Percentiles rank a stretch among this genome's conserved stretches.
Evolutionary conservation across 2,113 vertebrate genomes (phyloP).

Genomic region (Thamnophis sirtalis): DNA sequence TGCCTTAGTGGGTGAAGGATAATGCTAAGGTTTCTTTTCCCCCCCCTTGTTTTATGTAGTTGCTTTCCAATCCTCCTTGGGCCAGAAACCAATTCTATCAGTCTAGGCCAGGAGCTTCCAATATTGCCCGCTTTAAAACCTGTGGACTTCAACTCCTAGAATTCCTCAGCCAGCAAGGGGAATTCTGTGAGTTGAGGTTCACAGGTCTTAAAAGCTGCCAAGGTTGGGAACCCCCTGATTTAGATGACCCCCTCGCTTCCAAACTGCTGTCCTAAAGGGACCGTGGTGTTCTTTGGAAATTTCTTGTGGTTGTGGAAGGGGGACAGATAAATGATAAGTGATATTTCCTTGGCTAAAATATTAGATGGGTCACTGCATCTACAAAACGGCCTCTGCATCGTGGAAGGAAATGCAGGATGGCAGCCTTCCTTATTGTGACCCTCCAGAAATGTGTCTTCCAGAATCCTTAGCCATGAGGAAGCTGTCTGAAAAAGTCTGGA

Average conservation of each 20-base stretch:
- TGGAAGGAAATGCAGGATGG: neutral
- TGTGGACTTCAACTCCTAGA: neutral
- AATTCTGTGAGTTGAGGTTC: neutral
- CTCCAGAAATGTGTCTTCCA: neutral
- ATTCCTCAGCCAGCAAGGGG: too few species aligned
- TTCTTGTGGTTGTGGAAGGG: neutral
- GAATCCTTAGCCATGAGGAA: neutral
- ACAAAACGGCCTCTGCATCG: neutral
- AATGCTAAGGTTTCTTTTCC: too few species aligned
- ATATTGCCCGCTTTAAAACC: neutral
- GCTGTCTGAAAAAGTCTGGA: neutral
- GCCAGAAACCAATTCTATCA: neutral
- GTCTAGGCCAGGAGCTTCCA: neutral
- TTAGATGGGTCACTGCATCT: neutral
- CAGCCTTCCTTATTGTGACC: neutral
- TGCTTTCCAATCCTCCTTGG: neutral
- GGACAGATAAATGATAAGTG: neutral
- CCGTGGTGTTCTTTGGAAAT: neutral
- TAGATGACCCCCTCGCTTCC: neutral
- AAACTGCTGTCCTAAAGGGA: neutral
- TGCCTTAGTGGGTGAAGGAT: neutral
- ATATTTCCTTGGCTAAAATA: neutral
- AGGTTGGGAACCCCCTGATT: neutral
- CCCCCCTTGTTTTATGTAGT: neutral
- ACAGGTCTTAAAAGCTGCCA: neutral